Evolutionary conservation across 1,140 invertebrate genomes (phyloP), one percentile per base, ranked within the genome.

Genomic region (Bactericera cockerelli): DNA sequence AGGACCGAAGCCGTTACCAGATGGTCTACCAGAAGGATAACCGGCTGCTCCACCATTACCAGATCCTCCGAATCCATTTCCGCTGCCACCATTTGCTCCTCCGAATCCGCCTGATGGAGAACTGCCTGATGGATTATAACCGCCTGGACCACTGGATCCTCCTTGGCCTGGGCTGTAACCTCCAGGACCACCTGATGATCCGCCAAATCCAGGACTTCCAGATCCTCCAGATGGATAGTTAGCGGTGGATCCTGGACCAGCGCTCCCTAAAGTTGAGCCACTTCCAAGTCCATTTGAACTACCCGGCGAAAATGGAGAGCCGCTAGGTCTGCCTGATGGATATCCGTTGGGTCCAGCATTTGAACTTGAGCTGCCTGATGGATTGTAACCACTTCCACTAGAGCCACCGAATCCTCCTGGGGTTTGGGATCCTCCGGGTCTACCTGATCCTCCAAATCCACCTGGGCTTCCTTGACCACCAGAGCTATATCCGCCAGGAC

Each of bases 301-400:
- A 11, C 33, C 33, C 16, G 42, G 42, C 8, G 42, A 49, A 16
- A 49, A 49, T 19, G 42, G 42, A 19, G 42, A 49, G n/a, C 42
- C 42, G 22, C 42, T 49, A 8, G 42, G 42, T 49, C 42, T 49
- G 8, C 42, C 42, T 49, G 42, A 49, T 10, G 42, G 22, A 22
- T 49, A 49, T 49, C 42, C 42, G 19, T 49, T 49, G 8, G 42
- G 42, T 49, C 42, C 42, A 49, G 42, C 42, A 49, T 6, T 49
- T 10, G 42, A 49, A n/a, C 42, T 16, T 19, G n/a, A 19, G 42
- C n/a, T 19, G n/a, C 42, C 42, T 19, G n/a, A 19, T 10, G 42
- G 22, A 19, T 16, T 16, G n/a, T 49, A 49, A 4, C 22, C 22
- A 8, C 42, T 16, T 6, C 42, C 42, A 49, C 22, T 49, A 10